Evolutionary conservation across 2,797 vertebrate genomes (phyloP), one percentile per base, ranked within the genome.

Genomic region (Dicrostonyx torquatus): DNA sequence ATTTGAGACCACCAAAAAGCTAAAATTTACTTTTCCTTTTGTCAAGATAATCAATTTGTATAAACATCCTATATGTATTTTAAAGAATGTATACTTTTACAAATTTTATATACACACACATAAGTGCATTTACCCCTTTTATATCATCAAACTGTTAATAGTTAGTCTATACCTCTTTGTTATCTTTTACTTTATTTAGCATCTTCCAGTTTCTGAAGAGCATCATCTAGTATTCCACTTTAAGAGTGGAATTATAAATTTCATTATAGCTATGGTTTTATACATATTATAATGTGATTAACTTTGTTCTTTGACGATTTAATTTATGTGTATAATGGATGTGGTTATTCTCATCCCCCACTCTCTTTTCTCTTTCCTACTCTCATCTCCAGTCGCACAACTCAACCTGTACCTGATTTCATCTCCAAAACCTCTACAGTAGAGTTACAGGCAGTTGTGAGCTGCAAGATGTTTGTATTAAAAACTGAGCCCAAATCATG

Each of bases 321-420:
- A 17, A 31, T 17, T 31, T 48, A 15, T 75, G 2, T 43, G 20
- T 43, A 26, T 6, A 45, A 75, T 48, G 73, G 24, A 76, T 15
- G 26, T 76, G 12, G 43, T 5, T 48, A 15, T 26, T 48, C 26
- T 76, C 43, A 76, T 17, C 14, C 26, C 13, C 72, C 11, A 14
- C 40, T 6, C 40, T 40, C 37, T 40, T 22, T 26, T 43, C 4
- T 43, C 22, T 29, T 45, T 29, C 43, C 13, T 17, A 48, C 6
- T 1, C 14, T 26, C 0, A 2, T 26, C 13, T 31, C 13, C 1
- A 17, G 73, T 31, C 12, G 3, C 2, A 20, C 15, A 9, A 40
- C 18, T 37, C 68, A 9, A 31, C 43, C 29, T 31, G 26, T 6
- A 76, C 6, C 43, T 76, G 6, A 76, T 29, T 45, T 48, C n/a